These are phyloP conservation scores for Bathynomus jamesi DNA, from an alignment of 1,140 invertebrate genomes.

Conservation along the genomic window DNA sequence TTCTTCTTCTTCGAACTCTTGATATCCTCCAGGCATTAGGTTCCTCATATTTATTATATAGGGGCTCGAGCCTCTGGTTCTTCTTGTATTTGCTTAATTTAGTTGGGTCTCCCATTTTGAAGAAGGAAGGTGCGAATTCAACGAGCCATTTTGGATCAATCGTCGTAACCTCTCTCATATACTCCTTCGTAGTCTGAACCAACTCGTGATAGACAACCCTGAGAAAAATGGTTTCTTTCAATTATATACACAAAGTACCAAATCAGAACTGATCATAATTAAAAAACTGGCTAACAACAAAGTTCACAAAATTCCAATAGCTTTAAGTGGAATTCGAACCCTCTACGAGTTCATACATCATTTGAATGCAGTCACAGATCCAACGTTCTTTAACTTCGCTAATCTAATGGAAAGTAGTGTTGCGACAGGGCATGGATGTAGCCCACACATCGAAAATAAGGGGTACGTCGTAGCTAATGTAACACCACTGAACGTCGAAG, in stretches of 20 bases:
- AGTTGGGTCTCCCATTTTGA: conserved; percentile 97
- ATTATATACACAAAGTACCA: conserved; percentile 37
- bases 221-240: background rate
- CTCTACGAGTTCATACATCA: too few relatives aligned
- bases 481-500: too few relatives aligned
- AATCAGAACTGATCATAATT: too few relatives aligned
- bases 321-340: too few relatives aligned
- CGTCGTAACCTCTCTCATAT: conserved; percentile 97
- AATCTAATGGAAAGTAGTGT: too few relatives aligned
- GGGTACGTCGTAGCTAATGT: too few relatives aligned
- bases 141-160: conserved; percentile 99
- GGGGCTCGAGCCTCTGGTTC: conserved; percentile 93
- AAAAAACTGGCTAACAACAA: too few relatives aligned
- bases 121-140: conserved; percentile 98
- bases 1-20: conserved; percentile 74
- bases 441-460: too few relatives aligned
- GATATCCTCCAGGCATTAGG: conserved; percentile 99
- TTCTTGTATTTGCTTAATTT: conserved; percentile 99
- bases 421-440: too few relatives aligned
- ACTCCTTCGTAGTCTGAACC: conserved; percentile 98
- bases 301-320: too few relatives aligned
- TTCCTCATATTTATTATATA: conserved; percentile 99
- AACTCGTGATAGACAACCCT: conserved; percentile 94
- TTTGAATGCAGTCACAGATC: too few relatives aligned
- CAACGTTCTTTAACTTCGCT: too few relatives aligned